Evolutionary conservation across 2,888 invertebrate species (phyloP).

Genomic region (Agrilus mali): DNA sequence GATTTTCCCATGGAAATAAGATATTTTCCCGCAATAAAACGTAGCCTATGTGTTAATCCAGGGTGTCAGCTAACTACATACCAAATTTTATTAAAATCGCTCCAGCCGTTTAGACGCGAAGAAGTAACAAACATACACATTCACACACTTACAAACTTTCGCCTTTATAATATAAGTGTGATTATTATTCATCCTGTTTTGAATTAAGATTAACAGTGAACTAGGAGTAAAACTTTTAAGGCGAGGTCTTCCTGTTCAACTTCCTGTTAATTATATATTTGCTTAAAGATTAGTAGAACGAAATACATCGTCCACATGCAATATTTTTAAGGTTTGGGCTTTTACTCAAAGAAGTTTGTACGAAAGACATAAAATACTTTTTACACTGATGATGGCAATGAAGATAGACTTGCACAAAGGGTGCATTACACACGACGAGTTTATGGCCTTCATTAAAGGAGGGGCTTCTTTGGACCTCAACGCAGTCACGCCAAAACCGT

Average conservation of each 20-base stretch:
- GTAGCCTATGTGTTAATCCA: too few species aligned
- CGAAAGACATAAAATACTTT: constrained; percentile 84
- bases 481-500: constrained; percentile 85
- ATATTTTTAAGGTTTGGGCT: constrained; percentile 54
- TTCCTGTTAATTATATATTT: too few species aligned
- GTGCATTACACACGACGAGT: constrained; percentile 77
- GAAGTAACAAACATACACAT: too few species aligned
- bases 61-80: too few species aligned
- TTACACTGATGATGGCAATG: constrained; percentile 87
- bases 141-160: too few species aligned
- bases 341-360: constrained; percentile 88
- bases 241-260: too few species aligned
- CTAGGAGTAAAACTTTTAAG: too few species aligned
- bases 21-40: too few species aligned
- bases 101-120: too few species aligned
- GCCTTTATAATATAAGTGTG: too few species aligned
- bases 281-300: background rate
- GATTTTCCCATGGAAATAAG: too few species aligned
- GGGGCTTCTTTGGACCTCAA: constrained; percentile 90
- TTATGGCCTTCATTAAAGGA: constrained; percentile 91
- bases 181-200: background rate
- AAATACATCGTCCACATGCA: background rate
- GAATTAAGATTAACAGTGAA: background rate
- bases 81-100: too few species aligned
- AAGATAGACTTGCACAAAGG: constrained; percentile 84